phyloP scores from a whole-genome alignment of 1,140 invertebrate genomes.

The Solen grandis region DNA sequence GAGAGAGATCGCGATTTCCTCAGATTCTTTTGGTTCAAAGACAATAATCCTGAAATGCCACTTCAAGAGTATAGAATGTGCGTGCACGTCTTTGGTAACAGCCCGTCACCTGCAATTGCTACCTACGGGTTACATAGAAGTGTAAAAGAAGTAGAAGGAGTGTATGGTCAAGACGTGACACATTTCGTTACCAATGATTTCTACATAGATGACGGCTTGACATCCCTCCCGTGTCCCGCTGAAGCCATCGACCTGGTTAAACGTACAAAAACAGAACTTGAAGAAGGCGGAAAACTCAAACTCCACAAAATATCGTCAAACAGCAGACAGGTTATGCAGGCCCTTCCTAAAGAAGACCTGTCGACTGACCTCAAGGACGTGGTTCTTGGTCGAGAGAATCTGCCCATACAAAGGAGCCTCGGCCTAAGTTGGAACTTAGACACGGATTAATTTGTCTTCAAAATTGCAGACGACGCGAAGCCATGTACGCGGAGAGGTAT shows the following conservation, averaged over 20 bases:
- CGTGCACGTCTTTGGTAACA: constrained; percentile 57
- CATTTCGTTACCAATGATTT: constrained; percentile 52
- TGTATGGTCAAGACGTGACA: constrained; percentile 26
- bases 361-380: constrained; percentile 50
- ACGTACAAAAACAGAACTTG: constrained; percentile 41
- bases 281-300: constrained; percentile 22
- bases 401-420: constrained; percentile 48
- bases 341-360: constrained; percentile 40
- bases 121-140: constrained; percentile 29
- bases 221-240: constrained; percentile 8
- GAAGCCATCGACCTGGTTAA: constrained; percentile 49
- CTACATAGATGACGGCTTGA: constrained; percentile 57
- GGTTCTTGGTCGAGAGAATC: constrained; percentile 9
- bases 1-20: constrained; percentile 44
- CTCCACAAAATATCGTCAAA: constrained; percentile 58
- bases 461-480: constrained; percentile 13
- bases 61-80: constrained; percentile 52
- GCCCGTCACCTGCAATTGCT: constrained; percentile 47
- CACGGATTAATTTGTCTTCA: constrained; percentile 41
- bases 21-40: constrained; percentile 53
- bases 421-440: constrained; percentile 49
- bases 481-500: constrained; percentile 56
- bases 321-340: constrained; percentile 30
- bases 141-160: constrained; percentile 3
- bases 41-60: constrained; percentile 30